Evolutionary conservation across 2,888 invertebrate species (phyloP), one percentile per base, ranked within the genome.

Genomic region (Drosophila affinis): DNA sequence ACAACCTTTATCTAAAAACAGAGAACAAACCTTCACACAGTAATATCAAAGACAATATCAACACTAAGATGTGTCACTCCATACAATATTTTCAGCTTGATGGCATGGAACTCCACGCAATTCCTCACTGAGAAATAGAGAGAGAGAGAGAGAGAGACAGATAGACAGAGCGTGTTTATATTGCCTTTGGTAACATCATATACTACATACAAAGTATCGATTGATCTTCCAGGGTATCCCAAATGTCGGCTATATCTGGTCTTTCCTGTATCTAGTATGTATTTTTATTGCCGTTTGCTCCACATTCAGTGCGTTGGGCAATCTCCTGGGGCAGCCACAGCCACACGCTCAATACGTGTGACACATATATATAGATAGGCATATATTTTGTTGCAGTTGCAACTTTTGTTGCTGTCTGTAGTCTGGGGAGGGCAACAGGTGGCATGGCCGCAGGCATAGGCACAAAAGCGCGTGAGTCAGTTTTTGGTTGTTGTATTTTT

Each of bases 281-380:
- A 63, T 77, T 62, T 67, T 68, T 68, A 56, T 32, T 74, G 71
- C 67, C 75, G 82, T 67, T 58, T 71, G 80, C 68, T 67, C 81
- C 63, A 78, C 81, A 78, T 76, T 68, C 48, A 52, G 72, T 60
- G 71, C 88, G 78, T 88, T 83, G 72, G 67, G 83, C 83, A 86
- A 88, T 60, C 58, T 54, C 69, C 60, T 51, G 54, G 61, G 79
- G 85, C 64, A 56, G 68, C 65, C 60, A 71, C 77, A 70, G 48
- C 60, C 59, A 34, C 39, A n/a, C 14, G 14, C 39, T 39, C 39
- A 7, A 39, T 39, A 52, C 75, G 53, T 83, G 83, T 75, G 78
- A 78, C 80, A 87, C 65, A 82, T 70, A 78, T 78, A 52, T 2
- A 9, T 10, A 21, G 21, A 21, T 3, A 21, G 21, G 39, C 18